Evolutionary conservation across 1,140 invertebrate species (phyloP), one percentile per base, ranked within the genome.

Genomic region (Amyelois transitella): DNA sequence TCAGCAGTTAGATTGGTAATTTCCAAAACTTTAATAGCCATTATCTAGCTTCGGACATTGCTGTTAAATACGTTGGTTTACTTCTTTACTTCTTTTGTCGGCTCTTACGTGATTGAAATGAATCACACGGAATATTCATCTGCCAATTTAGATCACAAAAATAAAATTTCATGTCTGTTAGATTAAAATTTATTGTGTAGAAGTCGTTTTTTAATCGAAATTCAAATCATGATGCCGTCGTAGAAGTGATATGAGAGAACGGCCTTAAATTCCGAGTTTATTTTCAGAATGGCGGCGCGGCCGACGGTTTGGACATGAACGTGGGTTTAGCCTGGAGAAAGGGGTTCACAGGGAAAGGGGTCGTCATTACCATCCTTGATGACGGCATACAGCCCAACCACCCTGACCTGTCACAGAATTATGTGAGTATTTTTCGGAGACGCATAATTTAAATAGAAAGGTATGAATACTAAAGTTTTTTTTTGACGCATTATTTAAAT

Each of bases 371-470:
- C 38, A 98, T 99, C 72, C 86, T 99, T 28, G 97, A 99, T 82
- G 97, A 99, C 80, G 98, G 96, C 51, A 96, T 97, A 62, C 96
- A 98, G 86, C 96, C 95, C 48, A 97, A 97, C 88, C 96, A 98
- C 90, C 96, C 96, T 0, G 97, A 98, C 89, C 84, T 98, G 54
- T 91, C 92, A 1, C 91, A 94, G 62, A 98, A 98, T 85, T 98
- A 98, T 88, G 94, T 95, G 90, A 93, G 69, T 79, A 60, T 58
- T 19, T 25, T 12, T 21, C 14, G 2, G 14, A 24, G 12, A 25
- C 1, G n/a, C n/a, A n/a, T 28, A 5, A 28, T 4, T 1, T 28
- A 32, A 10, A 6, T 32, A 10, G 4, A 32, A 10, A 32, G 7
- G 25, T 32, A 12, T 32, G 25, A 6, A 4, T 4, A 6, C 14